These are phyloP conservation scores for Austrolebias charrua DNA, from an alignment of 2,797 vertebrate genomes.

Conservation along the genomic window DNA sequence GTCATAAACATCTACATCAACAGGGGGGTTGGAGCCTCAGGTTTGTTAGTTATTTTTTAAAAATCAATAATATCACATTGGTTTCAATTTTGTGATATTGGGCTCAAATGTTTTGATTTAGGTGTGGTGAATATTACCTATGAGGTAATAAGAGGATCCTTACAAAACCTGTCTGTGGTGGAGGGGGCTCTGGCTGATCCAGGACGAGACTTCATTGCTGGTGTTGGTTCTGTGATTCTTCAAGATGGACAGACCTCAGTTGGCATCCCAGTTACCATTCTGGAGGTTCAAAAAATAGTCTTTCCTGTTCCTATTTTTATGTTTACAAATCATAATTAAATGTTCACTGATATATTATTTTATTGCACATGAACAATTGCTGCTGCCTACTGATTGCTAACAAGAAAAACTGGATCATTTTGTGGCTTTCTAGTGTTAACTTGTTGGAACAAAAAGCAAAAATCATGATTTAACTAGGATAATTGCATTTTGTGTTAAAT, in stretches of 20 bases:
- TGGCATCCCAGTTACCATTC: constrained; percentile 86
- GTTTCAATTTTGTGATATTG: not conserved
- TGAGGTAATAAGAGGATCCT: constrained; percentile 81
- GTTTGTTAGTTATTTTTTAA: constrained; percentile 68
- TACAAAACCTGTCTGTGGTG: constrained; percentile 77
- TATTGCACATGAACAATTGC: no score
- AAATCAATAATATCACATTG: not conserved
- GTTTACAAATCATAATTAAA: not conserved
- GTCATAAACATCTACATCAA: constrained; percentile 88
- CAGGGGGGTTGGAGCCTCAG: constrained; percentile 91
- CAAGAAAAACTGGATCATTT: no score
- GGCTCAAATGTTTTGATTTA: constrained; percentile 46
- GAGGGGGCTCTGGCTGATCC: constrained; percentile 85
- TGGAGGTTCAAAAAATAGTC: constrained; percentile 83
- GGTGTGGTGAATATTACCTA: constrained; percentile 92
- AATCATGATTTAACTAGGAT: no score
- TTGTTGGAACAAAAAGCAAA: no score
- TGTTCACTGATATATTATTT: no score
- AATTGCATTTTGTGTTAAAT: no score
- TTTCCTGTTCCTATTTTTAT: not conserved
- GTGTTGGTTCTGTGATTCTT: constrained; percentile 84
- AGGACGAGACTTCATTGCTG: constrained; percentile 84
- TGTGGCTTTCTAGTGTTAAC: no score
- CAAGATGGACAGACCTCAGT: constrained; percentile 88
- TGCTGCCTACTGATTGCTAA: no score